A percentile compares a stretch with the other conserved stretches of the same genome.
These are phyloP conservation scores for Lutraria rhynchaena DNA, from an alignment of 1,140 invertebrate species.

Conservation along the genomic window DNA sequence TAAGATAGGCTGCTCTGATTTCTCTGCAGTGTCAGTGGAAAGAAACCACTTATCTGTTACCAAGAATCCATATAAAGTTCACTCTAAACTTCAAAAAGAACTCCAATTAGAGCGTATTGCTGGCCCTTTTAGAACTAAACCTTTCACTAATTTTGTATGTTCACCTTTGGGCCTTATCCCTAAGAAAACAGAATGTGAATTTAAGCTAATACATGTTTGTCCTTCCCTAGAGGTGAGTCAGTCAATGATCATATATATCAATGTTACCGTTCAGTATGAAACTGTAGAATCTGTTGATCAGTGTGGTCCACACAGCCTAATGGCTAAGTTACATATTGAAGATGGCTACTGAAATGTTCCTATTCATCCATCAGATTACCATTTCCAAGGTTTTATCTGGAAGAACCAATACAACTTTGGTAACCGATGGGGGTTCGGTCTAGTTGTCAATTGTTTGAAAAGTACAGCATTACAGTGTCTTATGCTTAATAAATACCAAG, in stretches of 20 bases:
- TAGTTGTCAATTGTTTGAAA: constrained; percentile 43
- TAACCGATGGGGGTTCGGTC: constrained; percentile 8
- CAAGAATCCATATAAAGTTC: background rate
- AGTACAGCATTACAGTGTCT: constrained; percentile 56
- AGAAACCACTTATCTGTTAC: background rate
- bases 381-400: constrained; percentile 59
- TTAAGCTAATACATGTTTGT: constrained; percentile 60
- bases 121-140: background rate
- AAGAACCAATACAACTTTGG: constrained; percentile 37
- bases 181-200: constrained; percentile 54
- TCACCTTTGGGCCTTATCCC: constrained; percentile 55
- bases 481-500: background rate
- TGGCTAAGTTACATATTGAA: constrained; percentile 59
- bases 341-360: constrained; percentile 52
- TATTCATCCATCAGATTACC: constrained; percentile 41
- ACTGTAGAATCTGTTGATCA: constrained; percentile 37
- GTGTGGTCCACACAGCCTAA: constrained; percentile 4
- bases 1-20: background rate
- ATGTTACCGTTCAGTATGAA: constrained; percentile 41
- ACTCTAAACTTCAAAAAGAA: constrained; percentile 49
- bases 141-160: background rate
- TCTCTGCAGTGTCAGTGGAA: background rate
- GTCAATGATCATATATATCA: constrained; percentile 54
- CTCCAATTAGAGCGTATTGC: constrained; percentile 4
- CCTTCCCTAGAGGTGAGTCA: constrained; percentile 40